Conservation (phyloP, 2,888 invertebrate genomes). For the Palloptera scutellata region DNA sequence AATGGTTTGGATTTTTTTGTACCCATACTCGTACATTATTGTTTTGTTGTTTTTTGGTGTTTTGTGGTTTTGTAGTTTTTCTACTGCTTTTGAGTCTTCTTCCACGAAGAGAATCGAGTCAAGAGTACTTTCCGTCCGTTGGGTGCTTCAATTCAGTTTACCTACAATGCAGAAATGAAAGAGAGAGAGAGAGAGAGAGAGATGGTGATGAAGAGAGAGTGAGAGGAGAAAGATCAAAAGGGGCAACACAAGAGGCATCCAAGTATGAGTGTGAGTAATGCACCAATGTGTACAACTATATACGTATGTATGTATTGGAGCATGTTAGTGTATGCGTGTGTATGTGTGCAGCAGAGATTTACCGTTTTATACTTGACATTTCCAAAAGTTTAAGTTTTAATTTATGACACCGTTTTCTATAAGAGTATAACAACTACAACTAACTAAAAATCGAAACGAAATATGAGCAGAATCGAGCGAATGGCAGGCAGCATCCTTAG, state of each 20-base stretch:
- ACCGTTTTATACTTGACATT: conserved; percentile 65
- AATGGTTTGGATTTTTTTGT: conserved; percentile 48
- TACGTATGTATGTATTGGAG: conserved; percentile 43
- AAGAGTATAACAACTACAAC: too few species aligned
- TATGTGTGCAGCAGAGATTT: conserved; percentile 57
- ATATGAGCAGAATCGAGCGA: not conserved
- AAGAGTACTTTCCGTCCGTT: conserved; percentile 13
- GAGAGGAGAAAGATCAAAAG: conserved; percentile 38
- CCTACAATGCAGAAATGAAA: conserved; percentile 22
- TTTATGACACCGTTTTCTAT: conserved; percentile 61
- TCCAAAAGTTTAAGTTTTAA: conserved; percentile 65
- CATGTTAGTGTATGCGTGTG: conserved; percentile 47
- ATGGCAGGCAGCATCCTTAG: not conserved
- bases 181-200: conserved; percentile 21
- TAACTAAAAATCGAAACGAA: not conserved
- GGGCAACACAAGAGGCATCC: conserved; percentile 24
- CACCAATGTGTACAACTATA: conserved; percentile 13
- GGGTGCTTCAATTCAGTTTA: conserved; percentile 39
- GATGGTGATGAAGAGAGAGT: conserved; percentile 9
- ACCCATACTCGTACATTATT: too few species aligned
- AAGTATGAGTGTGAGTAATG: conserved; percentile 7
- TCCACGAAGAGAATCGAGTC: too few species aligned
- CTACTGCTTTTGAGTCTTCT: conserved; percentile 43
- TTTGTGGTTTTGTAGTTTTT: conserved; percentile 43
- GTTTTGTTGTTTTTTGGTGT: too few species aligned